Percentiles rank a stretch among this genome's conserved stretches.
Evolutionary conservation across 2,113 vertebrate genomes (phyloP).

Genomic region (Ardeotis arabs): DNA sequence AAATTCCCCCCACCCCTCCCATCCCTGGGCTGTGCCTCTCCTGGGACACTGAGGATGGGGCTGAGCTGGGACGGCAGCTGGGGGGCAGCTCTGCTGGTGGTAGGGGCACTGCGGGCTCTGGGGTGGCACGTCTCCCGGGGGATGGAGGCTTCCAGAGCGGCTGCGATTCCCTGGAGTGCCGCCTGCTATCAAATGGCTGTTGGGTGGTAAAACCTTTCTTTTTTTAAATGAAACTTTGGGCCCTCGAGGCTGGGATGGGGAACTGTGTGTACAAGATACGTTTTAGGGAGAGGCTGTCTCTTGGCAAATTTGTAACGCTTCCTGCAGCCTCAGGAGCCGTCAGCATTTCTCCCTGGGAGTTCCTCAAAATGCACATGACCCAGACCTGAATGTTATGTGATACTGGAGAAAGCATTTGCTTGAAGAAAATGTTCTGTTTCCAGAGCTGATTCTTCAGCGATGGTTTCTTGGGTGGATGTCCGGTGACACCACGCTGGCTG

Average conservation of each 20-base stretch:
- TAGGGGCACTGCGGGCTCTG: not conserved
- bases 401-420: not conserved
- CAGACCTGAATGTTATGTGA: not conserved
- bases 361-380: not conserved
- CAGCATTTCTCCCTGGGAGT: not conserved
- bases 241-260: not conserved
- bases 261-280: not conserved
- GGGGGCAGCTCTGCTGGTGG: not conserved
- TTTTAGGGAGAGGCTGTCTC: not conserved
- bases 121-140: not conserved
- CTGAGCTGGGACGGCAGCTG: not conserved
- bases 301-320: not conserved
- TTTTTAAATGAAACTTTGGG: not conserved
- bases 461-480: not conserved
- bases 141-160: not conserved
- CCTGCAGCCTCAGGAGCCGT: not conserved
- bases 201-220: not conserved
- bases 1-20: not conserved
- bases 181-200: not conserved
- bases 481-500: fast-evolving
- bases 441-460: not conserved
- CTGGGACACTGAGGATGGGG: not conserved
- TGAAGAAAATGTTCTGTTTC: not conserved
- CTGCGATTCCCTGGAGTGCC: not conserved
- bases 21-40: fast-evolving